Base-by-base conservation (phyloP, 2,888 invertebrate genomes). In the Chaetogeoica ovagalla region DNA sequence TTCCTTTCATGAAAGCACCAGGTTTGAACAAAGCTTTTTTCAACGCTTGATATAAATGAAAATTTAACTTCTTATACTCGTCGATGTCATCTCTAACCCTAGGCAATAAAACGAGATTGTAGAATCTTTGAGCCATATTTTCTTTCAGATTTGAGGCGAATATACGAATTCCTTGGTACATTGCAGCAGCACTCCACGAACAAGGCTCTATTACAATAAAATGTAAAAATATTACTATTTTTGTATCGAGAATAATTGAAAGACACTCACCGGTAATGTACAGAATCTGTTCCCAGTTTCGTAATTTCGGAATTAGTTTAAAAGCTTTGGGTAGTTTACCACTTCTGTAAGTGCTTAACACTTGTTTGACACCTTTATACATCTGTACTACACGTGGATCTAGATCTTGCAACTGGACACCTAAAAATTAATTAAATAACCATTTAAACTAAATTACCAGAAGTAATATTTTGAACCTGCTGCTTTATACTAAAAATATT, bases 241-340 rank as follows among this genome's bases (percentile, higher is more conserved):
- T 13, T 52, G 2, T 19, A 6, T 55, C 6, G 19, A 52, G 52
- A 43, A 21, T n/a, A 17, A 19, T 62, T 0, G 17, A 52, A 59
- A 43, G 37, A 43, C 13, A 68, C 43, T 68, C 82, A 86, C 90
- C 88, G 39, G 94, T 94, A 43, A 95, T 89, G 84, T 92, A 92
- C 37, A 95, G 87, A 84, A 95, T 91, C 87, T 97, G 95, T 86
- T 97, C 97, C 98, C 98, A 98, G 86, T 97, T 97, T 81, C 90
- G 89, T 81, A 98, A 88, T 85, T 92, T 92, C 5, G 98, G 98
- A 82, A 99, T 91, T 85, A 97, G 92, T 89, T 99, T 99, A 86
- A 99, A 98, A 1, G 98, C 97, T 87, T 99, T 98, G 0, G 99
- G 99, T 57, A 99, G 88, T 88, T 97, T 97, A 39, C 99, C 99